Evolutionary conservation across 2,797 vertebrate genomes (phyloP), one percentile per base, ranked within the genome.

Genomic region (Petrocephalus schoutedeni): DNA sequence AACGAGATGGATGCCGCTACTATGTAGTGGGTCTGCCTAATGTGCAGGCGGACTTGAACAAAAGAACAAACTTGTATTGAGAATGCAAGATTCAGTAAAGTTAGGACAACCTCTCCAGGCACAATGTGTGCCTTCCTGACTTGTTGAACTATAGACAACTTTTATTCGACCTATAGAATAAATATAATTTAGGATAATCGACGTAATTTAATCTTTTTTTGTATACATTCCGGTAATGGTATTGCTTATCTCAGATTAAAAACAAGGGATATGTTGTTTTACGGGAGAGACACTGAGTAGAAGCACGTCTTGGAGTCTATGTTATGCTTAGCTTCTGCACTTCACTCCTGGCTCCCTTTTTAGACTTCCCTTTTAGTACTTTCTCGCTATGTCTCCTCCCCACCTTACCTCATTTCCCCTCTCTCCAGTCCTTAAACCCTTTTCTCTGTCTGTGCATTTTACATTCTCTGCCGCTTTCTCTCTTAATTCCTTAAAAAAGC

Each of bases 321-420:
- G 3, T 74, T 77, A 71, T 71, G 67, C 51, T 32, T 87, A 56
- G 1, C 21, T 54, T 56, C n/a, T 53, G 53, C 9, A 84, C 51
- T 32, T 56, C 21, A 6, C 82, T 84, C 19, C 82, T 16, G 41
- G 19, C 8, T 56, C 21, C 51, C 82, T 12, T 54, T 51, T 82
- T n/a, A 51, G n/a, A 82, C 16, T 51, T 51, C 16, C 77, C 23
- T 83, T 83, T 83, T 32, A 83, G 45, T 53, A 49, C 82, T 16
- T 41, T 58, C 53, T 80, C 74, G 67, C 36, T 32, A 71, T 80
- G 36, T 45, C 36, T 77, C 19, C 41, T 49, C 74, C 45, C 74
- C 74, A 80, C 45, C 74, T 80, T 80, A 80, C 74, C 74, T 80
- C 36, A 49, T 86, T 41, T 83, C 16, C 49, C 56, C 57, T 57